Evolutionary conservation across 2,888 invertebrate species (phyloP).

Genomic region (Elgonia sp.): DNA sequence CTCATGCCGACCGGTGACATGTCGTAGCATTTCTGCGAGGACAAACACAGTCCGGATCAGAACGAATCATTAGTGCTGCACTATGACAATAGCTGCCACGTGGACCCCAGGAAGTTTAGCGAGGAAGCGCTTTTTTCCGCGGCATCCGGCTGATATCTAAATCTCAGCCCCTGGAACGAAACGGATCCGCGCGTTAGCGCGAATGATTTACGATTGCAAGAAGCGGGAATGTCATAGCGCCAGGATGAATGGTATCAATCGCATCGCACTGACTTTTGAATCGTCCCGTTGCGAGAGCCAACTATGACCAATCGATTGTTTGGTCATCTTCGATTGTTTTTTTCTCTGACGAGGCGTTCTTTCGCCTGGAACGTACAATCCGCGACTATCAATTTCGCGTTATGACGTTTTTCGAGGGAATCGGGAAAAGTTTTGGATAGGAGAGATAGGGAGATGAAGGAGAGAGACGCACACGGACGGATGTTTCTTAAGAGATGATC

Average conservation of each 20-base stretch:
- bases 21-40: conserved; percentile 53
- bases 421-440: background rate
- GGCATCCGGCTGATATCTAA: conserved; percentile 82
- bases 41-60: conserved; percentile 83
- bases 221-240: conserved; percentile 44
- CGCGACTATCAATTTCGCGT: conserved; percentile 59
- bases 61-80: conserved; percentile 85
- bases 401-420: conserved; percentile 40
- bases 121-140: conserved; percentile 81
- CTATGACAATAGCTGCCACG: conserved; percentile 82
- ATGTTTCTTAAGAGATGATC: conserved; percentile 21
- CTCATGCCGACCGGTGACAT: conserved; percentile 57
- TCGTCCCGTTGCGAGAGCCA: conserved; percentile 51
- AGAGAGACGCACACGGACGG: background rate
- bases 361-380: conserved; percentile 6
- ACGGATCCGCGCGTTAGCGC: conserved; percentile 79
- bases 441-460: no score
- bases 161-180: conserved; percentile 83
- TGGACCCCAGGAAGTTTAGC: conserved; percentile 86
- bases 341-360: conserved; percentile 2
- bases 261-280: conserved; percentile 49
- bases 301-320: conserved; percentile 63
- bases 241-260: conserved; percentile 68
- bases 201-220: conserved; percentile 82
- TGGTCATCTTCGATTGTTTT: conserved; percentile 69